phyloP scores from a whole-genome alignment of 2,888 invertebrate genomes.

The Phasia obesa region DNA sequence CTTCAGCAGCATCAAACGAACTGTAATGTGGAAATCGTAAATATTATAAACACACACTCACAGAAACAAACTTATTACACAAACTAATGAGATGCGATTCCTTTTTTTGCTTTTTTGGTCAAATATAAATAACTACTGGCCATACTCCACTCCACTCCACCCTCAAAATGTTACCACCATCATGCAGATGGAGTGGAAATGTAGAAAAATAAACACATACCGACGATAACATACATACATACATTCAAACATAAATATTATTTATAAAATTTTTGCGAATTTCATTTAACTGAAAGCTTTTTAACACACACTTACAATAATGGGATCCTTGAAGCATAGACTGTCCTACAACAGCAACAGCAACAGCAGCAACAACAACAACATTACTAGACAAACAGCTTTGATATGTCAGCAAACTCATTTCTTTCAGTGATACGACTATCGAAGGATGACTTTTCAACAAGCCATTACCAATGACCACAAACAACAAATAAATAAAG shows the following conservation, averaged over 20 bases:
- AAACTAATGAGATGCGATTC: slow-evolving; percentile 69
- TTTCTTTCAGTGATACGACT: slow-evolving; percentile 9
- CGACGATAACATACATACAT: slow-evolving; percentile 3
- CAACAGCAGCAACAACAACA: background rate
- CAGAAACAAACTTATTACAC: slow-evolving; percentile 13
- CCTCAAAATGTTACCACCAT: slow-evolving; percentile 40
- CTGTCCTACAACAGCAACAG: background rate
- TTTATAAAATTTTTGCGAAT: slow-evolving; percentile 72
- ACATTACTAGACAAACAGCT: background rate
- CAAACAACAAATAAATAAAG: slow-evolving; percentile 67
- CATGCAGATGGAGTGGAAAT: slow-evolving; percentile 16
- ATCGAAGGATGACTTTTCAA: slow-evolving; percentile 62
- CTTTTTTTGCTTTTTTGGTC: slow-evolving; percentile 24
- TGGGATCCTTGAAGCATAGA: slow-evolving; percentile 72
- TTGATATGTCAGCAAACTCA: background rate
- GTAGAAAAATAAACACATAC: slow-evolving; percentile 32
- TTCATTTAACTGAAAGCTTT: slow-evolving; percentile 81
- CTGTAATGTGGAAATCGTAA: slow-evolving; percentile 45
- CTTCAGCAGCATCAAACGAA: slow-evolving; percentile 30
- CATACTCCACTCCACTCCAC: slow-evolving; percentile 56
- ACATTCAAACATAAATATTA: background rate
- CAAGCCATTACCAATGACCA: slow-evolving; percentile 68
- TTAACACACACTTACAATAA: slow-evolving; percentile 76
- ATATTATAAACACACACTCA: background rate
- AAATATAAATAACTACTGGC: slow-evolving; percentile 67